phyloP scores from a whole-genome alignment of 2,797 vertebrate species.

The Rhodeus uyekii region DNA sequence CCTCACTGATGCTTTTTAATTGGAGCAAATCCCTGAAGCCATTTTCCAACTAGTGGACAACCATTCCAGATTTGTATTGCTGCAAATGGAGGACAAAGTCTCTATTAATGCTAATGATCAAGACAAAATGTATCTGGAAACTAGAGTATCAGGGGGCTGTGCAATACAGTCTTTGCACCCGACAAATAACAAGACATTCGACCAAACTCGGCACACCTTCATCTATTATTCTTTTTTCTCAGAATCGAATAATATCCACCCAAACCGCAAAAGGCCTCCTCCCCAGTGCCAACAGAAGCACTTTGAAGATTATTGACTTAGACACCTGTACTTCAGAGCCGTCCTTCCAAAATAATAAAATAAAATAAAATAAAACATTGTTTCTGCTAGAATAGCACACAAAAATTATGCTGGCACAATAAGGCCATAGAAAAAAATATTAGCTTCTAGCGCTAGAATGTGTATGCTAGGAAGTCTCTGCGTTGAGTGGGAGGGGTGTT shows the following conservation, averaged over 20 bases:
- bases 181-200: neutral
- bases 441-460: conserved; percentile 76
- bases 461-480: conserved; percentile 52
- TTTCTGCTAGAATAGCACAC: conserved; percentile 34
- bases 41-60: neutral
- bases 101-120: neutral
- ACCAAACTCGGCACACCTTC: neutral
- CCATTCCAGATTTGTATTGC: neutral
- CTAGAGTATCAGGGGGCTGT: neutral
- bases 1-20: neutral
- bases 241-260: neutral
- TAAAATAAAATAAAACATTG: neutral
- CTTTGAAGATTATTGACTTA: conserved; percentile 96
- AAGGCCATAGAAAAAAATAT: conserved; percentile 87
- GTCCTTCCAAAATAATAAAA: conserved; percentile 52
- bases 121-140: neutral
- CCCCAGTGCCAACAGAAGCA: conserved; percentile 76
- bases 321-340: conserved; percentile 74
- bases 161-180: neutral
- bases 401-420: conserved; percentile 78
- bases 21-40: neutral
- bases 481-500: conserved; percentile 17
- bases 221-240: neutral
- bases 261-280: conserved; percentile 91
- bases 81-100: neutral